Base-by-base conservation (phyloP, 2,113 vertebrate genomes). In the Marmota flaviventris region DNA sequence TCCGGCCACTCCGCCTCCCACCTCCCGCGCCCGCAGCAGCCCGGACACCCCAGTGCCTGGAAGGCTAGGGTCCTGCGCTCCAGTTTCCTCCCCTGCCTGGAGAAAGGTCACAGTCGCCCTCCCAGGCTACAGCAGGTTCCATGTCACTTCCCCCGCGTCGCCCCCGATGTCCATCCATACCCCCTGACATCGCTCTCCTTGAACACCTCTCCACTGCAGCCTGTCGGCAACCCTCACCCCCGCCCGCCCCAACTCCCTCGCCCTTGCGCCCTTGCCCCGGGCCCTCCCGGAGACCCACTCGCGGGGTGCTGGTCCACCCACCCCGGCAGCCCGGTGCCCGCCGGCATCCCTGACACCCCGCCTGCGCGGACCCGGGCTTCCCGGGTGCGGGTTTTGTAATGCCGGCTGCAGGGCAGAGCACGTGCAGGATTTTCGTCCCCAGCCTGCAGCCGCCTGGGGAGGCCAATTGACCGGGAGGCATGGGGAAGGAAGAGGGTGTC, bases 371-470 rank as follows among this genome's bases (percentile, higher is more conserved):
- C n/a, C 0, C 63, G 3, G 42, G 72, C 56, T 61, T 39, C 11
- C 42, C 58, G 91, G 86, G 73, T 69, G 87, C 22, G 42, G 78
- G 16, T 97, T 97, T 97, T 94, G 89, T 96, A 93, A 97, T 5
- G 56, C 91, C 2, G 34, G 78, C 77, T 75, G 53, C 82, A 20
- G 53, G 85, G 82, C 75, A n/a, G 63, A 88, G 75, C 73, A 37
- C 45, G 0, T 77, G 76, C 27, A 12, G 2, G 42, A 42, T 58
- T 70, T 69, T 34, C 45, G 11, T 58, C 77, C 85, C 5, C 9
- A 51, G 70, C n/a, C 86, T 3, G 24, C 63, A 51, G 69, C 14
- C 2, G 22, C 29, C 37, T 32, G 39, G 48, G 27, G 51, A 78
- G 65, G 34, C 63, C 85, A 8, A 65, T 53, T 51, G 53, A 69